These are phyloP conservation scores for Ptychadena robeensis DNA, from an alignment of 2,797 vertebrate species.

Conservation along the genomic window DNA sequence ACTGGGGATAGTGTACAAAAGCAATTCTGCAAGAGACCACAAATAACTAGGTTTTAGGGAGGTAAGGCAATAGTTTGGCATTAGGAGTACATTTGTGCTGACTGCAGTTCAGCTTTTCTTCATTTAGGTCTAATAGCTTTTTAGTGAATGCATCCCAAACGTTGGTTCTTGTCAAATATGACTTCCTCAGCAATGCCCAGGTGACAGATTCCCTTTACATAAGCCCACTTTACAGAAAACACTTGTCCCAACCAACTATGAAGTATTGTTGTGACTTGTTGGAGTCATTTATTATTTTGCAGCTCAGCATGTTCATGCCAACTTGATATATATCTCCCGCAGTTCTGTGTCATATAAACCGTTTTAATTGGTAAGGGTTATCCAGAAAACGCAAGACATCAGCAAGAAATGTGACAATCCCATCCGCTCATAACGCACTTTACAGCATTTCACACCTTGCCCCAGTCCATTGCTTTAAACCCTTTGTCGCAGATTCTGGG, in stretches of 20 bases:
- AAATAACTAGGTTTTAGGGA: background rate
- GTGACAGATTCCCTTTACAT: constrained; percentile 6
- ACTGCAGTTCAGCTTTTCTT: background rate
- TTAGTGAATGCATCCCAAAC: background rate
- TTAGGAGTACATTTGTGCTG: background rate
- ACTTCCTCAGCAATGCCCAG: background rate
- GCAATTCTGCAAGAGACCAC: background rate
- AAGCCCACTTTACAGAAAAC: background rate
- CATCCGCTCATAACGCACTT: constrained; percentile 28
- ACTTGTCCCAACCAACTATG: background rate
- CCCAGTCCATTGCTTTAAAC: constrained; percentile 19
- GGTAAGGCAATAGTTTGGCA: background rate
- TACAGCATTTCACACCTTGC: constrained; percentile 18
- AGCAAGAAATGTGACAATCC: constrained; percentile 42
- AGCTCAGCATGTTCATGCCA: constrained; percentile 17
- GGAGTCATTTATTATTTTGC: constrained; percentile 22
- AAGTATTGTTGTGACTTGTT: constrained; percentile 10
- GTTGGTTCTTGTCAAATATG: background rate
- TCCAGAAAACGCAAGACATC: constrained; percentile 32
- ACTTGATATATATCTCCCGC: constrained; percentile 33
- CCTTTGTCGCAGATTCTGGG: constrained; percentile 61
- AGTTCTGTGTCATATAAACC: constrained; percentile 31
- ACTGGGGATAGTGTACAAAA: background rate
- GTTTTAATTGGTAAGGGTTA: constrained; percentile 35
- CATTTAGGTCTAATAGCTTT: background rate